Percentiles rank a stretch among this genome's conserved stretches.
phyloP scores from a whole-genome alignment of 2,888 invertebrate species.

The Lithophane ornitopus region DNA sequence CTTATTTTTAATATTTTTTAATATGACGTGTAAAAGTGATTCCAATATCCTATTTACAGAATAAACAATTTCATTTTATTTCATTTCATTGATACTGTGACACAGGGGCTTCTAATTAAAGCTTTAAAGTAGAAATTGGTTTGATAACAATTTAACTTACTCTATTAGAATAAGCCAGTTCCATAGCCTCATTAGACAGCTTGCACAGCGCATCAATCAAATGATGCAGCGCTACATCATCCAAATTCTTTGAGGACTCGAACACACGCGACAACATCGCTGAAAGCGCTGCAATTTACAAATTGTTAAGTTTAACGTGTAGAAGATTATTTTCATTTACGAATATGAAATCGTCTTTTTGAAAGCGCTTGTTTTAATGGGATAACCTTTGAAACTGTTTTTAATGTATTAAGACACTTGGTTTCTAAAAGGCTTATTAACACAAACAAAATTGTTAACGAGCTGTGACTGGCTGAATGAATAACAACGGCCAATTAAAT shows the following conservation, averaged over 20 bases:
- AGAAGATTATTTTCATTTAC: background rate
- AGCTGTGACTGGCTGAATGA: background rate
- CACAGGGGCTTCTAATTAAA: too few species aligned
- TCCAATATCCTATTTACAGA: too few species aligned
- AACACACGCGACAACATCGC: conserved; percentile 98
- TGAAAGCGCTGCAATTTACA: conserved; percentile 91
- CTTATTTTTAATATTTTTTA: too few species aligned
- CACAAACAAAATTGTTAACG: background rate
- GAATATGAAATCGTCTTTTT: conserved; percentile 8
- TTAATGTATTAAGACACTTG: background rate
- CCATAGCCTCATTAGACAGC: conserved; percentile 99
- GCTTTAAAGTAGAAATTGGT: too few species aligned
- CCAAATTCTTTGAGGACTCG: conserved; percentile 98
- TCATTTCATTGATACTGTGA: too few species aligned
- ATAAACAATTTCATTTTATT: too few species aligned
- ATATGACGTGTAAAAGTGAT: too few species aligned
- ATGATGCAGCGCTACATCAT: conserved; percentile 98
- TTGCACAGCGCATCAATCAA: conserved; percentile 99
- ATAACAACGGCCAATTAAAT: background rate
- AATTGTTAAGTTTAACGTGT: background rate
- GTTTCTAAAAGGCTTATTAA: background rate
- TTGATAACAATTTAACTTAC: conserved; percentile 82
- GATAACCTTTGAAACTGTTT: background rate
- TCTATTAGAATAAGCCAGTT: conserved; percentile 98
- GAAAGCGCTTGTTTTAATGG: conserved; percentile 20